Conservation (phyloP, 2,888 invertebrate genomes). For the Laothoe populi region DNA sequence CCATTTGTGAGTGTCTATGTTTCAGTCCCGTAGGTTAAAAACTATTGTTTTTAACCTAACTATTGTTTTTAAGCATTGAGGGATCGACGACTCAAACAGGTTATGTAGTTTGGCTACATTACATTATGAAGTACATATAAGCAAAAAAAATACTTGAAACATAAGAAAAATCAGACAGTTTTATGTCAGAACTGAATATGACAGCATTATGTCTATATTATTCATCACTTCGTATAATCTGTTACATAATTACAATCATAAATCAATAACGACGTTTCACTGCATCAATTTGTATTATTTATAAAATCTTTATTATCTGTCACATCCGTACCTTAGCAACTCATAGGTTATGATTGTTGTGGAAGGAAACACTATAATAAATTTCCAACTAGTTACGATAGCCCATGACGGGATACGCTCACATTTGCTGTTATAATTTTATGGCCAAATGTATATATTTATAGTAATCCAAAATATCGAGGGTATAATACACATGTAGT, state of each 20-base stretch:
- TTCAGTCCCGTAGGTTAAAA: too few species aligned
- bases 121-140: too few species aligned
- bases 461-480: too few species aligned
- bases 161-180: neutral
- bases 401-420: too few species aligned
- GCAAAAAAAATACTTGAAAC: neutral
- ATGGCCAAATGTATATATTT: too few species aligned
- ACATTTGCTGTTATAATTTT: too few species aligned
- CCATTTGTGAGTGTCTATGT: too few species aligned
- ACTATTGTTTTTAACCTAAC: too few species aligned
- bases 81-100: too few species aligned
- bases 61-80: too few species aligned
- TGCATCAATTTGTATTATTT: conserved; percentile 4
- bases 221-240: neutral
- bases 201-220: neutral
- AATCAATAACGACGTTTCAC: neutral
- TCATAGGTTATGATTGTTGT: neutral
- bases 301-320: neutral
- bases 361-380: neutral
- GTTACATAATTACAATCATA: neutral
- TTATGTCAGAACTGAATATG: neutral
- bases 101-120: too few species aligned
- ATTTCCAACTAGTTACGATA: neutral
- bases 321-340: neutral
- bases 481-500: too few species aligned